Conservation (phyloP, 2,797 vertebrate genomes). For the Onychomys leucogaster region DNA sequence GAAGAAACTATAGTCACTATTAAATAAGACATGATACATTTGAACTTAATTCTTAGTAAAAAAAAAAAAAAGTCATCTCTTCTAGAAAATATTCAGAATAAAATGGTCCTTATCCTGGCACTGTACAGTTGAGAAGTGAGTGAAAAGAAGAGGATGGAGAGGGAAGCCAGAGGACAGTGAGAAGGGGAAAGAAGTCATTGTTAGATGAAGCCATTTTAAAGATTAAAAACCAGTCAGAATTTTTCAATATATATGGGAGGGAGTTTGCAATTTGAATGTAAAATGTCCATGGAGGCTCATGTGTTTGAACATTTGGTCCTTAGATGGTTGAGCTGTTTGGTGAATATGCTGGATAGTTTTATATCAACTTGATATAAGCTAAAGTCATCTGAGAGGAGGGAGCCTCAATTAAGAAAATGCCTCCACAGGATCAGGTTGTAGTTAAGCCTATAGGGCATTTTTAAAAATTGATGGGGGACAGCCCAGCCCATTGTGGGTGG, state of each 20-base stretch:
- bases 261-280: neutral
- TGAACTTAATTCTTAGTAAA: neutral
- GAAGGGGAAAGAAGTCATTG: neutral
- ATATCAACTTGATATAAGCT: neutral
- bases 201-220: neutral
- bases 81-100: neutral
- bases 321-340: neutral
- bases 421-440: neutral
- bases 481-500: no score
- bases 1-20: neutral
- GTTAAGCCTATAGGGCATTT: neutral
- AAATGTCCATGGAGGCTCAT: neutral
- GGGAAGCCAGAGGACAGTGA: neutral
- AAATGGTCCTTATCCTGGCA: neutral
- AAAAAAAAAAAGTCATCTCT: neutral
- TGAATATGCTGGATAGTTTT: neutral
- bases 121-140: neutral
- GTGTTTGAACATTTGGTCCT: neutral
- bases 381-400: neutral
- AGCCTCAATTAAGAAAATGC: neutral
- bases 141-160: neutral
- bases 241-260: neutral
- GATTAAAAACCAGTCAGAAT: neutral
- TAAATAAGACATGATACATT: neutral
- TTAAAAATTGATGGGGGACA: neutral